Conservation (phyloP, 2,797 vertebrate species). For the Brotula barbata region DNA sequence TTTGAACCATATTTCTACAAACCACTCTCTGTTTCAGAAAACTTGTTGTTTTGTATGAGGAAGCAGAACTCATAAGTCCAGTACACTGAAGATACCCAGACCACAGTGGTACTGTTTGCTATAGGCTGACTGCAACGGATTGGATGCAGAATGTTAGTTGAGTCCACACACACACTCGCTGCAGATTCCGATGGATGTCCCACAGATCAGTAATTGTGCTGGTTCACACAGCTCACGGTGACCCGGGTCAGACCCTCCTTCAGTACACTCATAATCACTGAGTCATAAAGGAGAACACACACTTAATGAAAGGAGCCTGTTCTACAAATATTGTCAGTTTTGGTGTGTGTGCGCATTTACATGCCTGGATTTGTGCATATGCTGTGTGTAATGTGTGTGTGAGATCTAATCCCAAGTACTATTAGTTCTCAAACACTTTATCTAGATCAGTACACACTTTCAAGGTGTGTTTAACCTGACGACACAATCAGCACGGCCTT, state of each 20-base stretch:
- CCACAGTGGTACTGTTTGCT: background rate
- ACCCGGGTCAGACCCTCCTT: conserved; percentile 39
- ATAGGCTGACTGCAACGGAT: conserved; percentile 19
- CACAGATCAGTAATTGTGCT: conserved; percentile 1
- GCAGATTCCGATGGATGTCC: background rate
- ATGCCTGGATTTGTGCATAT: conserved; percentile 12
- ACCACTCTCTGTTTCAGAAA: too few relatives aligned
- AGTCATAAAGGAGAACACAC: conserved; percentile 22
- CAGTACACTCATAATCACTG: conserved; percentile 36
- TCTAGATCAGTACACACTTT: conserved; percentile 34
- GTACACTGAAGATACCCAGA: too few relatives aligned
- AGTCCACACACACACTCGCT: conserved; percentile 5
- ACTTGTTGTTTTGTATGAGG: too few relatives aligned
- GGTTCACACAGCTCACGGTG: conserved; percentile 11
- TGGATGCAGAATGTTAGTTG: conserved; percentile 34
- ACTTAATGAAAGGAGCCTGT: conserved; percentile 37
- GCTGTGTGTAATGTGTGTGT: conserved; percentile 11
- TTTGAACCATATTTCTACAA: too few relatives aligned
- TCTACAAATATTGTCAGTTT: conserved; percentile 20
- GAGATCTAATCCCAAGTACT: conserved; percentile 39
- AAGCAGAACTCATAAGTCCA: too few relatives aligned
- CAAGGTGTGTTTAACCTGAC: conserved; percentile 36
- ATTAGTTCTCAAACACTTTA: conserved; percentile 32
- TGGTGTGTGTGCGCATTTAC: conserved; percentile 18
- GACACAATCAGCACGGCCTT: conserved; percentile 3